Base-by-base conservation (phyloP, 2,113 vertebrate genomes). In the Thomomys bottae region DNA sequence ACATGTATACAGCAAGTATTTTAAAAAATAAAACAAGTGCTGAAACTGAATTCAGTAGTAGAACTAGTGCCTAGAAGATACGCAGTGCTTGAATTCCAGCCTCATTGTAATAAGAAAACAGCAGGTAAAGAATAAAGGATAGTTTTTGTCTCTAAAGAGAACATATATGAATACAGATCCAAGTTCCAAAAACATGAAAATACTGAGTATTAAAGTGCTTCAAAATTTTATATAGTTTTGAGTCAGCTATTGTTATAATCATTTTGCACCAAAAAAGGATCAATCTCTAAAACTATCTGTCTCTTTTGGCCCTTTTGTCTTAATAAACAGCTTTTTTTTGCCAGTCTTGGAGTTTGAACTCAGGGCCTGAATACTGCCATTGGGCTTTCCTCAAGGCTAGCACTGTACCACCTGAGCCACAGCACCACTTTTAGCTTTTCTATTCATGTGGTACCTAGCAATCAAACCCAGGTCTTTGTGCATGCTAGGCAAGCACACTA, bases 301-400 rank as follows among this genome's bases (percentile, higher is more conserved):
- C 26, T 49, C 73, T 34, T 45, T 75, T 40, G 14, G 54, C 38
- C 66, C 24, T 87, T 94, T 90, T 79, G 4, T 82, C 42, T 80
- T 92, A 90, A 64, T 73, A 57, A 82, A 91, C 40, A 70, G 61
- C 15, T 81, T 3, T 32, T 90, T 30, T 77, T 94, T 93, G n/a
- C n/a, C n/a, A n/a, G n/a, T n/a, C n/a, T n/a, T n/a, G n/a, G n/a
- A n/a, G n/a, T n/a, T n/a, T n/a, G n/a, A n/a, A n/a, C n/a, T n/a
- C n/a, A n/a, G n/a, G n/a, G n/a, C n/a, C n/a, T n/a, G n/a, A n/a
- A n/a, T n/a, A n/a, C n/a, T n/a, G n/a, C n/a, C n/a, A n/a, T n/a
- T n/a, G n/a, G n/a, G n/a, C n/a, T n/a, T n/a, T n/a, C n/a, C n/a
- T n/a, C n/a, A n/a, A n/a, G n/a, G n/a, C n/a, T n/a, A n/a, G n/a